Percentiles rank a stretch among this genome's conserved stretches.
Evolutionary conservation across 2,888 invertebrate species (phyloP).

Genomic region (Polyploca ridens): DNA sequence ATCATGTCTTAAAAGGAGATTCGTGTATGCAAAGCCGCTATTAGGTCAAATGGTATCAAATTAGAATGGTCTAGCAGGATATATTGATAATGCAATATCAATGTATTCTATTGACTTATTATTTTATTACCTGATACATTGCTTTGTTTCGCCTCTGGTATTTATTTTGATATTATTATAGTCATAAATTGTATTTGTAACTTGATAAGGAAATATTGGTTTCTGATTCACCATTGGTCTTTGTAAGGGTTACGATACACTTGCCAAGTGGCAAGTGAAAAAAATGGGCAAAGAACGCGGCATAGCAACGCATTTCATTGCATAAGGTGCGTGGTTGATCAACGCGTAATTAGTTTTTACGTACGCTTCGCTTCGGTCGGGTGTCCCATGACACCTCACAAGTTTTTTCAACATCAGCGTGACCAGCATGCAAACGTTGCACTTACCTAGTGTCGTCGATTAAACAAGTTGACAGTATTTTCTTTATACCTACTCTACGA

Average conservation of each 20-base stretch:
- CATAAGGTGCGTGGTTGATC: no score
- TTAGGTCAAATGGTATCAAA: constrained; percentile 5
- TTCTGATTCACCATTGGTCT: neutral
- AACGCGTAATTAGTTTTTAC: no score
- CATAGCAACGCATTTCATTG: no score
- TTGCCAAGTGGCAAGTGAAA: neutral
- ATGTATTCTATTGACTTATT: neutral
- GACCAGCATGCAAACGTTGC: no score
- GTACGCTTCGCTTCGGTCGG: no score
- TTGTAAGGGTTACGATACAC: neutral
- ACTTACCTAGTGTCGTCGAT: no score
- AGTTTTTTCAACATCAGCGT: no score
- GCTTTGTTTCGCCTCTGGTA: constrained; percentile 7
- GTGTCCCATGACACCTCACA: no score
- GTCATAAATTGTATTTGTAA: constrained; percentile 5
- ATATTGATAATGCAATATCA: neutral
- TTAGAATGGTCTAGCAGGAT: neutral
- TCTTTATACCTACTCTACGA: no score
- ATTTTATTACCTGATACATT: constrained; percentile 1
- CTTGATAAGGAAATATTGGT: constrained; percentile 2
- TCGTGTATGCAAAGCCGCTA: constrained; percentile 1
- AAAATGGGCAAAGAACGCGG: no score
- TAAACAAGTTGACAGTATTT: no score
- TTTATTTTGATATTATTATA: constrained; percentile 1
- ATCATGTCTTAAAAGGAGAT: constrained; percentile 5